A percentile compares a stretch with the other conserved stretches of the same genome.
Evolutionary conservation across 2,888 invertebrate genomes (phyloP).

Genomic region (Panzeria rudis): DNA sequence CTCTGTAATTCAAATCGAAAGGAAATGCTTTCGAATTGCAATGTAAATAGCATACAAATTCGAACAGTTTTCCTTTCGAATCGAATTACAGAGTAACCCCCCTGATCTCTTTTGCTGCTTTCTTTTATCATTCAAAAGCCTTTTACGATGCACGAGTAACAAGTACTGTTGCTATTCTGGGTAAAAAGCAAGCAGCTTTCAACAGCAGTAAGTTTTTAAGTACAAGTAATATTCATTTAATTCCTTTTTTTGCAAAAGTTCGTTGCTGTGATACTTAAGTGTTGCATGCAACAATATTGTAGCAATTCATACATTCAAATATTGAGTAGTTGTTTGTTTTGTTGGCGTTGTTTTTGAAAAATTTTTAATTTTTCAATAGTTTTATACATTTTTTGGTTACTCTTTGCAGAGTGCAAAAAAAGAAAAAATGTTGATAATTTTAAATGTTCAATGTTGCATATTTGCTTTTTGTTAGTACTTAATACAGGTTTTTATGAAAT

Average conservation of each 20-base stretch:
- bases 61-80: no score
- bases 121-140: slow-evolving; percentile 17
- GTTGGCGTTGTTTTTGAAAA: slow-evolving; percentile 36
- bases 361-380: slow-evolving; percentile 56
- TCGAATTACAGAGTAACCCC: no score
- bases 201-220: slow-evolving; percentile 48
- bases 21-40: no score
- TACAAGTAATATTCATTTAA: slow-evolving; percentile 25
- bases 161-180: slow-evolving; percentile 32
- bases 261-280: slow-evolving; percentile 59
- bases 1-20: no score
- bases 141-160: neutral
- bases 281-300: slow-evolving; percentile 60
- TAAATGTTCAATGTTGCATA: slow-evolving; percentile 64
- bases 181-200: slow-evolving; percentile 40
- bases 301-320: slow-evolving; percentile 42
- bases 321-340: slow-evolving; percentile 48
- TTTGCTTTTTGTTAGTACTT: slow-evolving; percentile 52
- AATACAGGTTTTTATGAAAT: slow-evolving; percentile 50
- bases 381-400: slow-evolving; percentile 66
- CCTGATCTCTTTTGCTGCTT: neutral
- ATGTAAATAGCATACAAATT: no score
- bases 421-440: slow-evolving; percentile 41
- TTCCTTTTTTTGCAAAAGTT: slow-evolving; percentile 18
- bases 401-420: slow-evolving; percentile 17